These are phyloP conservation scores for Epicauta chinensis DNA, from an alignment of 1,140 invertebrate species.

Conservation along the genomic window DNA sequence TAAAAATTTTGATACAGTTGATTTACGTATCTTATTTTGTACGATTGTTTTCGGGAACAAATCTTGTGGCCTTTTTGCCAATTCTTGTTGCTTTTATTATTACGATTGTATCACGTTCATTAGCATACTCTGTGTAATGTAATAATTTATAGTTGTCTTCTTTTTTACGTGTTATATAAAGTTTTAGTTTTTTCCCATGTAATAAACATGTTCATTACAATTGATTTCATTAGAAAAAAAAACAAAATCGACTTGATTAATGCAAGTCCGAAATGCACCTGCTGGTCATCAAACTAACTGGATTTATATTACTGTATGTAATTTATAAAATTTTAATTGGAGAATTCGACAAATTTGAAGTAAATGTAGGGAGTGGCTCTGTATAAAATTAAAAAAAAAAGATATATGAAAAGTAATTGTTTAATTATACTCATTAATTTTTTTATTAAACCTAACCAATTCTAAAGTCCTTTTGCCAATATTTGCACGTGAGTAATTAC, in stretches of 20 bases:
- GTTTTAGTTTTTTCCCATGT: background rate
- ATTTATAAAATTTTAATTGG: slow-evolving; percentile 9
- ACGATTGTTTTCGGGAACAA: slow-evolving; percentile 9
- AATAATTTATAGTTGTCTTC: slow-evolving; percentile 5
- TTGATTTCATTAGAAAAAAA: slow-evolving; percentile 7
- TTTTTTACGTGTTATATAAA: slow-evolving; percentile 8
- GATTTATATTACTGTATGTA: slow-evolving; percentile 9
- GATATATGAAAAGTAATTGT: background rate
- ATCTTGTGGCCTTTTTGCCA: slow-evolving; percentile 11
- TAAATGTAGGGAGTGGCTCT: slow-evolving; percentile 17
- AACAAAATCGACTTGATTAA: slow-evolving; percentile 9
- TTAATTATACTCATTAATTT: no score
- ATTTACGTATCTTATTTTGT: slow-evolving; percentile 12
- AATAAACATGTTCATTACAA: background rate
- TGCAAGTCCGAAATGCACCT: slow-evolving; percentile 13
- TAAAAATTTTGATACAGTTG: slow-evolving; percentile 1
- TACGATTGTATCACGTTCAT: slow-evolving; percentile 1
- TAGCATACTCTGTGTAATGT: no score
- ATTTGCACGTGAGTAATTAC: no score
- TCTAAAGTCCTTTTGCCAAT: no score
- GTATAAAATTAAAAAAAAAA: slow-evolving; percentile 14
- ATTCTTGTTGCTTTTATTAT: slow-evolving; percentile 8
- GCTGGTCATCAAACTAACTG: slow-evolving; percentile 11
- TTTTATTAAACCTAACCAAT: no score
- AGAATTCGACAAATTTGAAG: background rate